phyloP scores from a whole-genome alignment of 2,888 invertebrate genomes.

The Patella ulyssiponensis region DNA sequence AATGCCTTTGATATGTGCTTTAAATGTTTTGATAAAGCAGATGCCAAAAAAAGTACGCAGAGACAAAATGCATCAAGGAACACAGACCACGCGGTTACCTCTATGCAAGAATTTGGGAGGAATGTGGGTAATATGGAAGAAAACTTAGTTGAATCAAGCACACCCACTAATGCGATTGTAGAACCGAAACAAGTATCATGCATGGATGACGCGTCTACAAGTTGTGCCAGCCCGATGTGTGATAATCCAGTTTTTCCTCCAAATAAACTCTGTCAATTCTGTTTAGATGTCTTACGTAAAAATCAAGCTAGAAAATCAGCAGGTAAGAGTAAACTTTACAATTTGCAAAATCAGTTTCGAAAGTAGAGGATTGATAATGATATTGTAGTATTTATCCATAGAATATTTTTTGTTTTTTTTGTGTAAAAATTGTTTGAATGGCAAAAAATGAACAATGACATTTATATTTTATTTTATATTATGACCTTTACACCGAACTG shows the following conservation, averaged over 20 bases:
- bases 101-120: conserved; percentile 2
- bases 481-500: not conserved
- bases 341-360: no score
- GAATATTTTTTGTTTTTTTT: no score
- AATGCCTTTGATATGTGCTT: conserved; percentile 30
- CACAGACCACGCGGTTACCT: not conserved
- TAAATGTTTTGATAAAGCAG: conserved; percentile 19
- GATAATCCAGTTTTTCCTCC: conserved; percentile 47
- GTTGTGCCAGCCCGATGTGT: conserved; percentile 51
- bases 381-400: no score
- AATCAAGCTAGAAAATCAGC: not conserved
- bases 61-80: not conserved
- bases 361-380: no score
- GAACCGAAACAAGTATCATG: conserved; percentile 37
- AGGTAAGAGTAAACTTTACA: no score
- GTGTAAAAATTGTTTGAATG: no score
- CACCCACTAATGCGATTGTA: conserved; percentile 28
- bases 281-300: conserved; percentile 42
- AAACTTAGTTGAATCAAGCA: conserved; percentile 20
- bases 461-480: no score
- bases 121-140: conserved; percentile 24
- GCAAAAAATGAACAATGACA: no score
- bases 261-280: conserved; percentile 49
- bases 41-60: not conserved
- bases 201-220: conserved; percentile 45